Evolutionary conservation across 2,888 invertebrate species (phyloP).

Genomic region (Xanthorhoe designata): DNA sequence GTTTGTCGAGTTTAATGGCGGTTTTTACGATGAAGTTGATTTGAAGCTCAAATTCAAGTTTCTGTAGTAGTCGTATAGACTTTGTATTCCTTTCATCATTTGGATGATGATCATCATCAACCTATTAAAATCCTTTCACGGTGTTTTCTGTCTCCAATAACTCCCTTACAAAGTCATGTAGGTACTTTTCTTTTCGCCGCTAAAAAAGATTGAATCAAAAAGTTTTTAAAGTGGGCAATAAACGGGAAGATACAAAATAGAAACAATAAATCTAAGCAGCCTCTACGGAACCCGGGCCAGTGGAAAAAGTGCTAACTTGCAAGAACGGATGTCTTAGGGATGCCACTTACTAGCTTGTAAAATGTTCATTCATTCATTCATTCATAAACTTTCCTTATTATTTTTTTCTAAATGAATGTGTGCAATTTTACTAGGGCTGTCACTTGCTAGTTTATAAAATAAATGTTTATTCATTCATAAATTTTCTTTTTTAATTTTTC

Average conservation of each 20-base stretch:
- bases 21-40: too few species aligned
- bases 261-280: conserved; percentile 52
- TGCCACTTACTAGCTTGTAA: conserved; percentile 36
- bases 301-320: conserved; percentile 65
- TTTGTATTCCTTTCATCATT: too few species aligned
- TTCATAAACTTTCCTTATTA: neutral
- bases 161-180: neutral
- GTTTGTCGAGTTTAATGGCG: too few species aligned
- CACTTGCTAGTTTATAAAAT: conserved; percentile 3
- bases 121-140: too few species aligned
- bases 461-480: neutral
- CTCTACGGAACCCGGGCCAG: conserved; percentile 45
- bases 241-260: conserved; percentile 43
- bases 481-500: neutral
- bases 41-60: too few species aligned
- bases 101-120: too few species aligned
- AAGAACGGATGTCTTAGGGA: conserved; percentile 54
- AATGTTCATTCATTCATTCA: conserved; percentile 1
- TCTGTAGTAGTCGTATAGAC: too few species aligned
- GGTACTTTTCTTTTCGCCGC: neutral
- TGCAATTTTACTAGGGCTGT: too few species aligned
- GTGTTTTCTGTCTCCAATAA: too few species aligned
- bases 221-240: conserved; percentile 33
- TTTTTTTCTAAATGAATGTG: too few species aligned
- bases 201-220: conserved; percentile 24